Evolutionary conservation across 2,797 vertebrate genomes (phyloP), one percentile per base, ranked within the genome.

Genomic region (Halcyon badia): DNA sequence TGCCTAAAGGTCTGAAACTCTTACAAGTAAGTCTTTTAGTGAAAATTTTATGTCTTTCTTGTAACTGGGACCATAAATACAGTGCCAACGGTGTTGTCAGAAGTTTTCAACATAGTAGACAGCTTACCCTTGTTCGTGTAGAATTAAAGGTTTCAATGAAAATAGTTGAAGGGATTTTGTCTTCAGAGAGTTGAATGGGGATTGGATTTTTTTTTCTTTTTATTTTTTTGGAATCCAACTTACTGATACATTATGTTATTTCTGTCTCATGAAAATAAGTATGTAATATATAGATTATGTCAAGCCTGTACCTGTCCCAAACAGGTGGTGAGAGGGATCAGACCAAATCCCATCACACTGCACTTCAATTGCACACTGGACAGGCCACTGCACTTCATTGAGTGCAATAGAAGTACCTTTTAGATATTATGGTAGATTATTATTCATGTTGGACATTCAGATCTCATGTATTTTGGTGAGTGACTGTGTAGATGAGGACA

Each of bases 261-360:
- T 79, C 58, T 10, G 31, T 75, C 24, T 54, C 3, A 2, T 92
- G 16, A 21, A 72, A 18, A 13, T 25, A 35, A 51, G 19, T 33
- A 44, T 35, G 10, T 58, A 51, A 58, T 1, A 0, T 20, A 26
- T 10, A 58, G 31, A 17, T 26, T 61, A 20, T 0, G 1, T 37
- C 35, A 84, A 81, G n/a, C 12, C 14, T 90, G 5, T 83, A 48
- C 31, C 22, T 76, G 26, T 72, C 64, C 11, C 51, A 70, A 25
- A 65, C 14, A 82, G 42, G 12, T 13, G 73, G 15, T 56, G 60
- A 85, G 28, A 73, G 25, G 14, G 6, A 62, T 89, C 51, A 73
- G 46, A 42, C 25, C 19, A 46, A 58, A 61, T 76, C 17, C 46
- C 30, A 35, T 71, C 21, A 33, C 3, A 0, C 49, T 61, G 49